Conservation (phyloP, 2,888 invertebrate species). For the Orthonevra nobilis region DNA sequence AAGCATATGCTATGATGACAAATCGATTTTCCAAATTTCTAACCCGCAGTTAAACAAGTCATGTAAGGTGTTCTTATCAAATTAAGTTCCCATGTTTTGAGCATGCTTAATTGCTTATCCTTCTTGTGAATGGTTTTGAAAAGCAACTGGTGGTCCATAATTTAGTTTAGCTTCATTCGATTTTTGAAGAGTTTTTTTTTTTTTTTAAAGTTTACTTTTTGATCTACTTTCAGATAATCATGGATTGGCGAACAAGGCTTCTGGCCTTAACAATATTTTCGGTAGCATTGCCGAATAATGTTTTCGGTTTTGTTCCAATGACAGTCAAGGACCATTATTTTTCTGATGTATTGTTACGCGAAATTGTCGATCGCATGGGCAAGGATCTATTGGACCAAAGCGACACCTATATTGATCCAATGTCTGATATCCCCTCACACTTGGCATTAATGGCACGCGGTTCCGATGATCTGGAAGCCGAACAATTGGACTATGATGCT, state of each 20-base stretch:
- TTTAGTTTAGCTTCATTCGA: too few species aligned
- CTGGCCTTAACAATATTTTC: constrained; percentile 26
- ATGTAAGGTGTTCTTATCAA: too few species aligned
- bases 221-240: constrained; percentile 34
- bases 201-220: too few species aligned
- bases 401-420: constrained; percentile 80
- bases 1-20: too few species aligned
- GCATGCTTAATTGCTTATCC: too few species aligned
- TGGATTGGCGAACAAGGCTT: constrained; percentile 21
- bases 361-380: constrained; percentile 89
- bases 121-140: too few species aligned
- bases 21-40: too few species aligned
- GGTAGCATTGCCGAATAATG: constrained; percentile 33
- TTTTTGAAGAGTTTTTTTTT: too few species aligned
- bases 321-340: constrained; percentile 83
- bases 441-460: constrained; percentile 81
- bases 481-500: constrained; percentile 87
- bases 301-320: constrained; percentile 45
- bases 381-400: constrained; percentile 85
- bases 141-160: too few species aligned
- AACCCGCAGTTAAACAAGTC: too few species aligned
- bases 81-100: too few species aligned
- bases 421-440: constrained; percentile 76
- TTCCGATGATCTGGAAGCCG: constrained; percentile 82
- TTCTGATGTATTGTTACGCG: constrained; percentile 87